phyloP scores from a whole-genome alignment of 2,113 vertebrate genomes.

The Neoarius graeffei region DNA sequence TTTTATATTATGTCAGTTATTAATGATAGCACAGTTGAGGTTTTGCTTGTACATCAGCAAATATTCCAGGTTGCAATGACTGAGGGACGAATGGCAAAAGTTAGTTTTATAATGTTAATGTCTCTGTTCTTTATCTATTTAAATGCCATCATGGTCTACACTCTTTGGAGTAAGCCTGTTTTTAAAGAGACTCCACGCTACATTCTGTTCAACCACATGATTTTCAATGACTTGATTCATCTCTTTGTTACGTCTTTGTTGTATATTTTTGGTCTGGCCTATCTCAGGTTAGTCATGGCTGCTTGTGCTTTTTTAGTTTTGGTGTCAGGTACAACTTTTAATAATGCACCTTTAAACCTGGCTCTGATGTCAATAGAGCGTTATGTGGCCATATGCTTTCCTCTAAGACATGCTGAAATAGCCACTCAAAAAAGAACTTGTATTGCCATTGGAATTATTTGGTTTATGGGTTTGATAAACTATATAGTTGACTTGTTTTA shows the following conservation, averaged over 20 bases:
- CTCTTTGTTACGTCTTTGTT: background rate
- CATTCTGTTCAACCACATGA: constrained; percentile 51
- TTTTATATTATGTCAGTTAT: background rate
- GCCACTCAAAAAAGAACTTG: constrained; percentile 44
- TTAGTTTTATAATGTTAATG: background rate
- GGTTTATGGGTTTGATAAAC: constrained; percentile 34
- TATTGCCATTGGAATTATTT: constrained; percentile 41
- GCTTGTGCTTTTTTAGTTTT: constrained; percentile 33
- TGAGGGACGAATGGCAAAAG: background rate
- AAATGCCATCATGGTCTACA: constrained; percentile 44
- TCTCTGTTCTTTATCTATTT: constrained; percentile 43
- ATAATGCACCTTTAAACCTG: constrained; percentile 46
- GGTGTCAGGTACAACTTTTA: constrained; percentile 17
- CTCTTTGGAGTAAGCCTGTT: constrained; percentile 36
- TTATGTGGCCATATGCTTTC: background rate
- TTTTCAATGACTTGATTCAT: constrained; percentile 31
- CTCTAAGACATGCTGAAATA: constrained; percentile 48
- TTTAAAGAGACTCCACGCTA: constrained; percentile 50
- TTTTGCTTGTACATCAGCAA: constrained; percentile 9
- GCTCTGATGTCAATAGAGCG: constrained; percentile 53
- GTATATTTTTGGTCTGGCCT: background rate
- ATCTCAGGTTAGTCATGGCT: background rate
- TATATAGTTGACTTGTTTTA: constrained; percentile 38
- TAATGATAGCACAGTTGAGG: constrained; percentile 2
- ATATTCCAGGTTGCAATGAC: background rate